A percentile compares a stretch with the other conserved stretches of the same genome.
phyloP scores from a whole-genome alignment of 2,113 vertebrate species.

The Solenodon paradoxus region DNA sequence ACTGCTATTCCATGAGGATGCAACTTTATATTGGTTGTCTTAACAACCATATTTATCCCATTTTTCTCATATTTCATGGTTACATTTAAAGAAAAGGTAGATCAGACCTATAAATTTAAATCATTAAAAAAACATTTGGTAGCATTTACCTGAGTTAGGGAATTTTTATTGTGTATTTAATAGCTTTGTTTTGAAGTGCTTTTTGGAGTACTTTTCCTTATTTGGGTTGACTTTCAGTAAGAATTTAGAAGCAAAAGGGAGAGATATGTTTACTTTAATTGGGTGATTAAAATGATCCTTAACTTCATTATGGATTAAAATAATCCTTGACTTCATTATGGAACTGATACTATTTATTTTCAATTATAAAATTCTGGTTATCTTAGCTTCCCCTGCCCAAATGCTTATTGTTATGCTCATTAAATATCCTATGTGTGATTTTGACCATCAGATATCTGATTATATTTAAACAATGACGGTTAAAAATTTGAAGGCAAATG shows the following conservation, averaged over 20 bases:
- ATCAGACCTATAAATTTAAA: not conserved
- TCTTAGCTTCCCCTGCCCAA: not conserved
- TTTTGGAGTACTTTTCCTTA: not conserved
- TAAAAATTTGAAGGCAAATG: not conserved
- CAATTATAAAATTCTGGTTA: not conserved
- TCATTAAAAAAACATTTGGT: not conserved
- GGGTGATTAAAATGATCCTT: not conserved
- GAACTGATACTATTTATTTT: constrained; percentile 17
- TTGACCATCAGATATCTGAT: not conserved
- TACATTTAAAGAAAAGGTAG: not conserved
- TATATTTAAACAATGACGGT: not conserved
- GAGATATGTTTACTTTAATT: not conserved
- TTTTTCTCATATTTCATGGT: not conserved
- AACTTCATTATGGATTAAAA: constrained; percentile 5
- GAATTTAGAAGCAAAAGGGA: not conserved
- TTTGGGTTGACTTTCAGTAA: not conserved
- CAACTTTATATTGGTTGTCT: no score
- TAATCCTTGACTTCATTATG: not conserved
- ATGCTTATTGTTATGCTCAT: not conserved
- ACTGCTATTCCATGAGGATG: no score
- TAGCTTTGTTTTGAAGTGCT: constrained; percentile 26
- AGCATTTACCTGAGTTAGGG: not conserved
- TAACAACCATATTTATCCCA: not conserved
- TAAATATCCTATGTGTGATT: not conserved
- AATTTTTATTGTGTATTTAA: constrained; percentile 9